Evolutionary conservation across 2,113 vertebrate genomes (phyloP), one percentile per base, ranked within the genome.

Genomic region (Craseonycteris thonglongyai): DNA sequence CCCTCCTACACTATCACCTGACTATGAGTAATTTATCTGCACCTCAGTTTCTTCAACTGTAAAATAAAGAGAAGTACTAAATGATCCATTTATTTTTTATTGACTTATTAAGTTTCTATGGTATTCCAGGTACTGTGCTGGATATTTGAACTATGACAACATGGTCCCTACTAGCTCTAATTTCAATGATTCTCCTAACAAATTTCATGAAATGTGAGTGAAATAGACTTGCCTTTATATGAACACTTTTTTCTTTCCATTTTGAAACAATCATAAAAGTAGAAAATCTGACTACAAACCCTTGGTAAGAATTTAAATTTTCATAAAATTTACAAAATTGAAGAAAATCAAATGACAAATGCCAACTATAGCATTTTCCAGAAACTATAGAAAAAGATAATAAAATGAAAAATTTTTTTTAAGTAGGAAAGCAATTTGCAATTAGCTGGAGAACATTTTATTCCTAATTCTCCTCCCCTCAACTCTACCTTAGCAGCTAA

Each of bases 371-470:
- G 72, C n/a, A 21, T 56, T 56, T 81, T 76, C 38, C 82, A 94
- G 30, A 78, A 82, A 88, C 12, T 63, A 33, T 15, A 66, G 58
- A 6, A 9, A 79, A 75, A 78, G 38, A 83, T 51, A 63, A 45
- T 80, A 59, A 58, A 76, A 79, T 56, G 10, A 21, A 81, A 95
- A 93, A 66, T 90, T 24, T 59, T 71, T 94, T 83, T 47, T 71
- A 93, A 93, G 80, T 74, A 87, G 30, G 56, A 45, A 69, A 82
- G 75, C 75, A 90, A 49, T 87, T 90, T 84, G 13, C 79, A 90
- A 74, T 74, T 74, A 93, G 85, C 54, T 58, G 6, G 24, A 72
- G 58, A 82, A 83, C 80, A 71, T 88, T 95, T 87, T 69, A 82
- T 71, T 85, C 33, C 66, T 92, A 81, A 82, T 68, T 92, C 66